Percentiles rank a stretch among this genome's conserved stretches.
These are phyloP conservation scores for Reticulitermes lucifugus DNA, from an alignment of 2,888 invertebrate species.

Conservation along the genomic window DNA sequence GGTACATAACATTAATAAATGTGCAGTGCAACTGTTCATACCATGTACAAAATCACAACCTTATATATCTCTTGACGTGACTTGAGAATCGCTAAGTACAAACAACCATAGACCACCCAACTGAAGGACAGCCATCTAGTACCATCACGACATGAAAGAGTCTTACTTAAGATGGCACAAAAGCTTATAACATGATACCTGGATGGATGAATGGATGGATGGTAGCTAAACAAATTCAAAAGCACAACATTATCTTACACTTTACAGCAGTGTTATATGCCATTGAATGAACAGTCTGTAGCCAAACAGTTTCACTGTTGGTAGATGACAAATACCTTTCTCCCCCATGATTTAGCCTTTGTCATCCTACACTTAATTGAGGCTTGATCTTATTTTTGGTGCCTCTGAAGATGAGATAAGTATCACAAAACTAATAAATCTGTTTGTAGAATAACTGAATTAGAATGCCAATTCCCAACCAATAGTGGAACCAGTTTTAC, in stretches of 20 bases:
- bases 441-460: neutral
- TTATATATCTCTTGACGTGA: slow-evolving; percentile 1
- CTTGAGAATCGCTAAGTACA: slow-evolving; percentile 33
- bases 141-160: neutral
- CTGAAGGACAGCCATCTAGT: slow-evolving; percentile 16
- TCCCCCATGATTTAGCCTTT: too few relatives aligned
- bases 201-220: slow-evolving; percentile 32
- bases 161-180: neutral
- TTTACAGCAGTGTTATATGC: neutral
- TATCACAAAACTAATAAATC: neutral
- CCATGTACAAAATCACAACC: slow-evolving; percentile 37
- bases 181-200: slow-evolving; percentile 15
- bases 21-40: slow-evolving; percentile 18
- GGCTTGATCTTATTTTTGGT: too few relatives aligned
- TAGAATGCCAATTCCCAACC: neutral
- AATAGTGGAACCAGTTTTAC: slow-evolving; percentile 2
- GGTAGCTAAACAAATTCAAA: slow-evolving; percentile 7
- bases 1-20: slow-evolving; percentile 16
- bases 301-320: neutral
- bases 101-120: slow-evolving; percentile 30
- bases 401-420: too few relatives aligned
- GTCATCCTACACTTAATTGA: too few relatives aligned
- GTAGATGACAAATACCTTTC: too few relatives aligned
- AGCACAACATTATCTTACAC: slow-evolving; percentile 7
- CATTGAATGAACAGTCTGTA: neutral